phyloP scores from a whole-genome alignment of 2,113 vertebrate species.

The Forbesichthys agassizii region DNA sequence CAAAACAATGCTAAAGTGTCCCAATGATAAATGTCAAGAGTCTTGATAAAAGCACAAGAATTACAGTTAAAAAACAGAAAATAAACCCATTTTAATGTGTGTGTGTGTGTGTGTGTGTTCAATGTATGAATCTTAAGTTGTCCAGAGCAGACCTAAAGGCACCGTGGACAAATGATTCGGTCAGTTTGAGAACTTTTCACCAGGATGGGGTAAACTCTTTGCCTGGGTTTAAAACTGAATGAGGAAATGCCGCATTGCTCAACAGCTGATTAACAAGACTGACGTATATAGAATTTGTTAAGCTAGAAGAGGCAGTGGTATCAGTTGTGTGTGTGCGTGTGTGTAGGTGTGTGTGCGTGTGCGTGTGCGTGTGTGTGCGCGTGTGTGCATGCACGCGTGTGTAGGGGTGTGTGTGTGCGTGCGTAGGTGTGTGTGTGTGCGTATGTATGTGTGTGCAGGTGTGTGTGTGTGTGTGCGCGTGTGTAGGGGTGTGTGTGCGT shows the following conservation, averaged over 20 bases:
- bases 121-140: slow-evolving; percentile 77
- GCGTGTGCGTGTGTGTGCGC: too few relatives aligned
- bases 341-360: too few relatives aligned
- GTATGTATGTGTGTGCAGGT: background rate
- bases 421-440: background rate
- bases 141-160: slow-evolving; percentile 65
- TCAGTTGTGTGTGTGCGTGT: background rate
- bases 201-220: too few relatives aligned
- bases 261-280: too few relatives aligned
- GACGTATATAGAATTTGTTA: slow-evolving; percentile 1
- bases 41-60: slow-evolving; percentile 49
- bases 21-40: slow-evolving; percentile 7
- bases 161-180: background rate
- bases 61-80: slow-evolving; percentile 68
- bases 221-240: too few relatives aligned
- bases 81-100: slow-evolving; percentile 36
- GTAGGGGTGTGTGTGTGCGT: background rate
- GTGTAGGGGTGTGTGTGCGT: background rate
- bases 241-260: too few relatives aligned
- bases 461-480: too few relatives aligned
- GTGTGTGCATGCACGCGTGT: background rate
- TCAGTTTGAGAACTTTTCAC: background rate
- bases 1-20: slow-evolving; percentile 33
- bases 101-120: slow-evolving; percentile 20
- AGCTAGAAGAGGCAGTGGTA: slow-evolving; percentile 1